Conservation (phyloP, 2,113 vertebrate species). For the Cephalopholis sonnerati region DNA sequence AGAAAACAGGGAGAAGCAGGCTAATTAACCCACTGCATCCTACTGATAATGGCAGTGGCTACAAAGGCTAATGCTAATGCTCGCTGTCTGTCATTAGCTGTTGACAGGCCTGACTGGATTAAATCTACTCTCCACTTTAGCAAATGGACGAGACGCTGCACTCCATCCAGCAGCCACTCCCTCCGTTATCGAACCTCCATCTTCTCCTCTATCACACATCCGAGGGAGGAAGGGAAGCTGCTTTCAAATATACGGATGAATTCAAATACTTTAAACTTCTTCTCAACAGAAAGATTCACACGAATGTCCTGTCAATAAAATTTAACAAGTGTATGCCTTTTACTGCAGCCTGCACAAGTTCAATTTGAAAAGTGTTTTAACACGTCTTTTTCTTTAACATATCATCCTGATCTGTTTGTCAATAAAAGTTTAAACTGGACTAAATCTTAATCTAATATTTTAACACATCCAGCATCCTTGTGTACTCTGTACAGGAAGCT, state of each 20-base stretch:
- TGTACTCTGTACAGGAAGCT: too few relatives aligned
- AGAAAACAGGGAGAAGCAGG: background rate
- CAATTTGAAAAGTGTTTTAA: too few relatives aligned
- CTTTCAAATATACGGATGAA: background rate
- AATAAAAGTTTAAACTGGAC: too few relatives aligned
- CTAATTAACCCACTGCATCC: background rate
- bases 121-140: constrained; percentile 53
- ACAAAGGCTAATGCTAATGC: constrained; percentile 18
- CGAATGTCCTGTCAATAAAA: too few relatives aligned
- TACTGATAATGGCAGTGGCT: constrained; percentile 4
- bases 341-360: too few relatives aligned
- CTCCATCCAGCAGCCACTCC: constrained; percentile 30
- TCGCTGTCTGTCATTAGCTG: constrained; percentile 45
- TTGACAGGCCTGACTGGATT: constrained; percentile 34
- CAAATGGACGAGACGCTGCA: constrained; percentile 45
- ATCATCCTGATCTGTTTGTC: too few relatives aligned
- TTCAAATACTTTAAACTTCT: too few relatives aligned
- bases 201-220: background rate
- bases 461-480: too few relatives aligned
- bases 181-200: constrained; percentile 2
- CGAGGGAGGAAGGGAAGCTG: background rate
- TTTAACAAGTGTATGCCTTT: too few relatives aligned
- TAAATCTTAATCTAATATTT: too few relatives aligned
- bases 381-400: too few relatives aligned
- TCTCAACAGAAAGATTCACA: too few relatives aligned